Evolutionary conservation across 1,140 invertebrate species (phyloP), one percentile per base, ranked within the genome.

Genomic region (Homarus americanus): DNA sequence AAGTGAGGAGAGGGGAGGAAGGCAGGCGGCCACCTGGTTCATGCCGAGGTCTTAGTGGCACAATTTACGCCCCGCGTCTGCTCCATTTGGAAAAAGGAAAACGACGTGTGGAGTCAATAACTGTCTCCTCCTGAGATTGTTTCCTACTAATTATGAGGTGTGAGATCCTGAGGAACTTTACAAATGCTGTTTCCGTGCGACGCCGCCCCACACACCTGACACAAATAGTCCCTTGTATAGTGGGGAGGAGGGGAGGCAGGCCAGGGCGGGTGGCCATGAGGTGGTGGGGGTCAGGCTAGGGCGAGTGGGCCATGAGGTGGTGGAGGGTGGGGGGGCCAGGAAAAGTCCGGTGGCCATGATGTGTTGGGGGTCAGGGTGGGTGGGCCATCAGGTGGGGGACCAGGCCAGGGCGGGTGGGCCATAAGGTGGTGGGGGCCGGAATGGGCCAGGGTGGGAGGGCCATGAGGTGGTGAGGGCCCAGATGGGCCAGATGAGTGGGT

Each of bases 101-200:
- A 82, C 32, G 80, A 63, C 53, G 53, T 82, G 44, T 15, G 80
- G 80, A 63, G 80, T 63, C 80, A 63, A 63, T 82, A 82, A 82
- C 80, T 82, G 80, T 82, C 80, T 82, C 53, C 80, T 38, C 32
- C 53, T 53, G 53, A 82, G 80, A 82, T 82, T 82, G 80, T 82
- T 82, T 82, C 80, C 53, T n/a, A 24, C 80, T 82, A 82, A 82
- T 82, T 82, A 82, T 82, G 80, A 82, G 80, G 53, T 82, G 80
- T 82, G 80, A 82, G 80, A 82, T 82, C 12, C 36, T 36, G 10
- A 66, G 36, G 80, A 82, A 82, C 80, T 82, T 82, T 34, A 82
- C 53, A 36, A 82, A 82, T 82, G 80, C 49, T 82, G 80, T 36
- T 82, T n/a, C 53, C 53, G 53, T 5, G n/a, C 20, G 12, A 5